Percentiles rank a stretch among this genome's conserved stretches.
Conservation (phyloP, 2,113 vertebrate genomes). For the Scophthalmus maximus region DNA sequence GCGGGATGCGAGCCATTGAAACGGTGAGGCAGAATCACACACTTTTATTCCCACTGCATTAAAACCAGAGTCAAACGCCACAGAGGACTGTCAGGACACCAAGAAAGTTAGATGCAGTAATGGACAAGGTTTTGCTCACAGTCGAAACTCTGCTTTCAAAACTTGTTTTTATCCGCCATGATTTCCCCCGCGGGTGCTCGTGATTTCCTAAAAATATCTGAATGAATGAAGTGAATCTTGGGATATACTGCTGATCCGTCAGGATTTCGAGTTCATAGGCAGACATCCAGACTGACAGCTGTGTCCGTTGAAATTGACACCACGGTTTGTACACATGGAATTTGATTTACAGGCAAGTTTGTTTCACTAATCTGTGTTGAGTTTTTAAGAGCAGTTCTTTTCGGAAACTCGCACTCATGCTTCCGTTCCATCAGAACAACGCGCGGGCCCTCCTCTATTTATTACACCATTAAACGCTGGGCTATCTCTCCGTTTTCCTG, state of each 20-base stretch:
- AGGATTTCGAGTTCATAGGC: background rate
- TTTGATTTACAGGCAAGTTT: constrained; percentile 24
- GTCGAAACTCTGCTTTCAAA: constrained; percentile 1
- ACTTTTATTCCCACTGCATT: background rate
- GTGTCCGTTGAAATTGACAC: constrained; percentile 7
- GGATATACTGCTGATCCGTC: background rate
- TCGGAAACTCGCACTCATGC: too few relatives aligned
- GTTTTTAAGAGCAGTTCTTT: background rate
- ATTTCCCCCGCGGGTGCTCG: background rate
- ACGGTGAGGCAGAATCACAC: background rate
- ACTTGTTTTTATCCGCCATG: background rate
- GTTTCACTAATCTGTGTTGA: constrained; percentile 2
- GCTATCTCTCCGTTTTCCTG: background rate
- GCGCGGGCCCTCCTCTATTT: background rate
- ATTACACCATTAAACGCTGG: background rate
- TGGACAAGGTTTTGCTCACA: background rate
- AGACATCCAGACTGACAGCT: background rate
- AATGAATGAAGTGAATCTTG: background rate
- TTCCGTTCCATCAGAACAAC: background rate
- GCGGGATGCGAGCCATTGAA: background rate
- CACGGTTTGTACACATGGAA: constrained; percentile 22
- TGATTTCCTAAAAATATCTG: background rate
- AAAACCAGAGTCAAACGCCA: background rate
- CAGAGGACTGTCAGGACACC: background rate
- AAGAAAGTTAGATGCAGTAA: background rate